Evolutionary conservation across 2,888 invertebrate genomes (phyloP), one percentile per base, ranked within the genome.

Genomic region (Torymus aiolomorphi): DNA sequence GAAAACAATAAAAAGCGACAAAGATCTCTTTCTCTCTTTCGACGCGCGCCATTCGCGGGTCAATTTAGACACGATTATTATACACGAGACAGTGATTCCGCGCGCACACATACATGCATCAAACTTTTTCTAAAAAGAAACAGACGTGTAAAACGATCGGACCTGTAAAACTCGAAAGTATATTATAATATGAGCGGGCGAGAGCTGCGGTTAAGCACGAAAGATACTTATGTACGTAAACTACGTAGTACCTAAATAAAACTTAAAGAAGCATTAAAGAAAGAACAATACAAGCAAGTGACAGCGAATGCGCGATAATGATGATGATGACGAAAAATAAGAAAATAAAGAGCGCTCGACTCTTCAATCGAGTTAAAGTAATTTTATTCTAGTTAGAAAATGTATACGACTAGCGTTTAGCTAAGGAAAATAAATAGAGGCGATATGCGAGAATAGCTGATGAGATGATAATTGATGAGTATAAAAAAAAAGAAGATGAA

Each of bases 361-460:
- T 71, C 14, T 52, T 16, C 66, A 67, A 52, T 20, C 75, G 81
- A 81, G 62, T 62, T 66, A 62, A 76, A 87, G 86, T 88, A 88
- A 88, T 85, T 86, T 88, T 89, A 90, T 88, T 89, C 90, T 90
- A 90, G 90, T 90, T 89, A 89, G 89, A 88, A 87, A 89, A 89
- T 90, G 90, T 90, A 90, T 90, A 90, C 90, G 90, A 90, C 85
- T 90, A 90, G 88, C 86, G 85, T 86, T 86, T 90, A 90, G 87
- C 86, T 89, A 89, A 90, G 89, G 86, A 85, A 85, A 82, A 84
- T 80, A 84, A 70, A 80, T 76, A 82, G 73, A 82, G 80, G 82
- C 80, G 82, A 83, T 61, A 57, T 18, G 56, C 71, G 52, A 66
- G 18, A 76, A 8, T 76, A 80, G 71, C 73, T 73, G 69, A 81